A percentile compares a stretch with the other conserved stretches of the same genome.
phyloP scores from a whole-genome alignment of 2,797 vertebrate genomes.

The Acanthiza pusilla region DNA sequence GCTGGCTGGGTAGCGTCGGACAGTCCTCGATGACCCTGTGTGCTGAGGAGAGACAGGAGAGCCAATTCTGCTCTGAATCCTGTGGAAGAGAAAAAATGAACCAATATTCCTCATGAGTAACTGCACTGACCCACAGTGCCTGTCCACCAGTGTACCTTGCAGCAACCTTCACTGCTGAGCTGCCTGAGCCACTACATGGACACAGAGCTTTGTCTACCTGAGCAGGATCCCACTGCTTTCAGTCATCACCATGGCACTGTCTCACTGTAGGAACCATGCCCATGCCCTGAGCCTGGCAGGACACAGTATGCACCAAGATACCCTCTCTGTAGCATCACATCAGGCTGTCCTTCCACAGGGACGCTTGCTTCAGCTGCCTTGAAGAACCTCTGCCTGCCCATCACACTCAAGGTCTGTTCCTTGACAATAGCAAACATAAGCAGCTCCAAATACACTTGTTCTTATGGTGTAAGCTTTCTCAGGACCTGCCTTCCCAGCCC shows the following conservation, averaged over 20 bases:
- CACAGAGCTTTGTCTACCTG: neutral
- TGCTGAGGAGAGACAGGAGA: conserved; percentile 77
- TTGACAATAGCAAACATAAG: neutral
- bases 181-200: neutral
- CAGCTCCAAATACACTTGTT: neutral
- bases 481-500: neutral
- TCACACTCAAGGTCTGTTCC: neutral
- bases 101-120: neutral
- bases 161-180: neutral
- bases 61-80: conserved; percentile 82
- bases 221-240: neutral
- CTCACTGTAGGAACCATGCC: neutral
- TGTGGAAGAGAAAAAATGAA: conserved; percentile 61
- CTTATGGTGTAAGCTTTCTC: neutral
- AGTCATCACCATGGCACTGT: neutral
- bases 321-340: neutral
- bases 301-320: neutral
- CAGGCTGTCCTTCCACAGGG: neutral
- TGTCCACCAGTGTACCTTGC: neutral
- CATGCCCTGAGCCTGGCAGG: neutral
- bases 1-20: conserved; percentile 83
- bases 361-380: neutral
- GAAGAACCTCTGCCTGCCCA: neutral
- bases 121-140: neutral
- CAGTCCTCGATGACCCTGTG: conserved; percentile 81